Base-by-base conservation (phyloP, 2,888 invertebrate genomes). In the Caenorhabditis sinica region DNA sequence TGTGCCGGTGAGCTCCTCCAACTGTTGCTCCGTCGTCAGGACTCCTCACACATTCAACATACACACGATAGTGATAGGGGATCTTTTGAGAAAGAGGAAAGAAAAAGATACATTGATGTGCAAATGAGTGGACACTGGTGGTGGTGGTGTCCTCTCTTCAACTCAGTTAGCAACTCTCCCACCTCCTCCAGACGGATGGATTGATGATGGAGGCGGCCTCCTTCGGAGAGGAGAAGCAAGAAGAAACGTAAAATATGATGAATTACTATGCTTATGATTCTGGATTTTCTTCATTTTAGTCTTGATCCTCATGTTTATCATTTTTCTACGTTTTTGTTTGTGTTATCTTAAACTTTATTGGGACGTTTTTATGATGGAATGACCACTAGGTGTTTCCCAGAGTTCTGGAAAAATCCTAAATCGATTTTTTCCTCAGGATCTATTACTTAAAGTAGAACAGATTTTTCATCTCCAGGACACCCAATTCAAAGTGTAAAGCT, bases 1-100 rank as follows among this genome's bases (percentile, higher is more conserved):
- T 58, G 75, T 69, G 63, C n/a, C n/a, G n/a, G n/a, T 75, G 40
- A 13, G 40, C 13, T 13, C 40, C 36, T 13, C 76, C 82, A 82
- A 66, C 82, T 82, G 75, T 82, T 76, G 82, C 76, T n/a, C n/a
- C n/a, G n/a, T n/a, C n/a, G n/a, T n/a, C n/a, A n/a, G n/a, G n/a
- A 36, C 53, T 43, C 53, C 79, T 66, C 66, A 80, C 80, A 74
- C 80, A 72, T 80, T 72, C 72, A 73, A 72, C 66, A 80, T 63
- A 71, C 68, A 76, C 76, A 79, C 17, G 25, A 51, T 56, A 25
- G 25, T 61, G 61, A 61, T 11, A 60, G 36, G 33, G 36, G 40
- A 43, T 9, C 20, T 17, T 23, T 20, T 23, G 13, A 23, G 36
- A 36, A 4, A 9, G 9, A 9, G 33, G 9, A 36, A 9, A 40